Conservation (phyloP, 1,140 invertebrate species). For the Meteorus sp. region DNA sequence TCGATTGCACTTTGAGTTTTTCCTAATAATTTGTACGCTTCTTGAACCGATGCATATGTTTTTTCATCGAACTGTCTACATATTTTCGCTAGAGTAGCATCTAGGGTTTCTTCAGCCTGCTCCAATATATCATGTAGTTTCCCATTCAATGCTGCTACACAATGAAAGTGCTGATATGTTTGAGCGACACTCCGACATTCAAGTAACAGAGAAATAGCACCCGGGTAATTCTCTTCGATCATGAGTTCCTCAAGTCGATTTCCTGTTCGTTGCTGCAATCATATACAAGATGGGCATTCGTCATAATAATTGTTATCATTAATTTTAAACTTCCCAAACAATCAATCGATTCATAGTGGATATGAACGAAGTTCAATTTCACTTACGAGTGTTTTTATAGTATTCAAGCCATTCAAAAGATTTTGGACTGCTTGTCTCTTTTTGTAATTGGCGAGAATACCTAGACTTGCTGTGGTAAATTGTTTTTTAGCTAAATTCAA, state of each 20-base stretch:
- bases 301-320: too few species aligned
- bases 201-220: conserved; percentile 83
- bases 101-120: conserved; percentile 89
- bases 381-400: conserved; percentile 80
- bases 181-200: conserved; percentile 85
- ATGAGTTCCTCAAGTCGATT: conserved; percentile 79
- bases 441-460: conserved; percentile 84
- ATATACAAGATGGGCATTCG: conserved; percentile 2
- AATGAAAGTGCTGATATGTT: conserved; percentile 81
- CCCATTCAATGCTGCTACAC: conserved; percentile 80
- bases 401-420: conserved; percentile 76
- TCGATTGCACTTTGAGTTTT: conserved; percentile 92
- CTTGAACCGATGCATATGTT: conserved; percentile 78
- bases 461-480: conserved; percentile 81
- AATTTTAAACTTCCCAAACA: too few species aligned
- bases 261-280: conserved; percentile 76
- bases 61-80: conserved; percentile 73
- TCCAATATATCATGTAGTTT: conserved; percentile 91
- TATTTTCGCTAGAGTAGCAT: conserved; percentile 80
- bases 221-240: conserved; percentile 82
- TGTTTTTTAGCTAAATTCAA: conserved; percentile 76
- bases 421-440: conserved; percentile 80
- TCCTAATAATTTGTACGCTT: conserved; percentile 81
- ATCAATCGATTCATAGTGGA: too few species aligned
- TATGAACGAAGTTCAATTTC: too few species aligned